Evolutionary conservation across 2,113 vertebrate species (phyloP).

Genomic region (Lathamus discolor): DNA sequence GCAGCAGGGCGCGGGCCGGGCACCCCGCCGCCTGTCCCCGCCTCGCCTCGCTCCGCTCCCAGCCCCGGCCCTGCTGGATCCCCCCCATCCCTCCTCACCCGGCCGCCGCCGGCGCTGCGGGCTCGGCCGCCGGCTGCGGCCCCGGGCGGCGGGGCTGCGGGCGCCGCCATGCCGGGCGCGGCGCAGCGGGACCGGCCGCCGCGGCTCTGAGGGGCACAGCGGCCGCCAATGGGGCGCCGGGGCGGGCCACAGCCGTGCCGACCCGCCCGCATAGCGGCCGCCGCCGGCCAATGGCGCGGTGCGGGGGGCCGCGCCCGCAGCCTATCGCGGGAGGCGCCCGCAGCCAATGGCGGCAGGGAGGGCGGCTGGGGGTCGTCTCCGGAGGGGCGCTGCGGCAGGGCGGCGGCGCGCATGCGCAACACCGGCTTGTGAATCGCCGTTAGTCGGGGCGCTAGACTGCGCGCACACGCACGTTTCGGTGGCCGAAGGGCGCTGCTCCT

Average conservation of each 20-base stretch:
- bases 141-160: too few species aligned
- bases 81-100: neutral
- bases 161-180: too few species aligned
- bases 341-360: neutral
- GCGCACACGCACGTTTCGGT: neutral
- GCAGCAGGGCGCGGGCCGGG: too few species aligned
- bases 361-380: neutral
- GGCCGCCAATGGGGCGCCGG: too few species aligned
- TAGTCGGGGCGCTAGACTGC: accelerated
- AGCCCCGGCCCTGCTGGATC: neutral
- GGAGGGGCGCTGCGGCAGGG: neutral
- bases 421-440: neutral
- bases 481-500: neutral
- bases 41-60: neutral
- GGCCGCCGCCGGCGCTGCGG: neutral
- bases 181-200: too few species aligned
- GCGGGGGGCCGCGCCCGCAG: neutral
- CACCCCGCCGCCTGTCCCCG: neutral
- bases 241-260: too few species aligned
- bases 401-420: neutral
- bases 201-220: too few species aligned
- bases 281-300: neutral
- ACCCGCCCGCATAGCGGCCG: slow-evolving; percentile 24
- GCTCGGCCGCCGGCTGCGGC: neutral
- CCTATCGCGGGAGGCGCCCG: neutral